Percentiles rank a stretch among this genome's conserved stretches.
phyloP scores from a whole-genome alignment of 2,797 vertebrate genomes.

The Xiphophorus birchmanni region DNA sequence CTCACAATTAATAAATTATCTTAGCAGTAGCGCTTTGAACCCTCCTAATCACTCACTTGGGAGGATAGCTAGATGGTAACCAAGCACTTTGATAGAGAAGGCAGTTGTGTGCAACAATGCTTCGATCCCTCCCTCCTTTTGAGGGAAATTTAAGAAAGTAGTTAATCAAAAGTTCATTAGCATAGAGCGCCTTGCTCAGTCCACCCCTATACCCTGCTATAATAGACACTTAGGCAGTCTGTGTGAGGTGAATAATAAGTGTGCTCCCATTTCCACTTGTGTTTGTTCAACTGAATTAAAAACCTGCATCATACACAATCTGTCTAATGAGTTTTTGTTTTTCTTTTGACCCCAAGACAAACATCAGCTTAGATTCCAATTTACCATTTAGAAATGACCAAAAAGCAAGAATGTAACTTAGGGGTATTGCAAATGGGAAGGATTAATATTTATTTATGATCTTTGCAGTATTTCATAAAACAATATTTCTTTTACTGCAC shows the following conservation, averaged over 20 bases:
- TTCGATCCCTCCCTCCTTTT: conserved; percentile 60
- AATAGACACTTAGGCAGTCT: conserved; percentile 60
- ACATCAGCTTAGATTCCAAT: conserved; percentile 18
- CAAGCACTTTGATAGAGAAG: conserved; percentile 43
- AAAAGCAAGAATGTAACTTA: not conserved
- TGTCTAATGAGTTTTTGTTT: conserved; percentile 50
- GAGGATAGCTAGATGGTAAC: conserved; percentile 41
- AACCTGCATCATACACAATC: conserved; percentile 11
- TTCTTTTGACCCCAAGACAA: conserved; percentile 43
- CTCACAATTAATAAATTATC: conserved; percentile 72
- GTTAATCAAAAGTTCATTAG: conserved; percentile 83
- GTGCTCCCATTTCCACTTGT: conserved; percentile 25
- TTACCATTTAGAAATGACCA: conserved; percentile 8
- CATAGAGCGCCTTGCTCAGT: conserved; percentile 67
- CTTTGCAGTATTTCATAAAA: not conserved
- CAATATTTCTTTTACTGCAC: not conserved
- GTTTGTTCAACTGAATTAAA: conserved; percentile 33
- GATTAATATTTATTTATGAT: not conserved
- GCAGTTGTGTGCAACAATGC: conserved; percentile 39
- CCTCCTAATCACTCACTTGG: conserved; percentile 71
- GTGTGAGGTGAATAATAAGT: conserved; percentile 69
- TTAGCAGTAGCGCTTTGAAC: conserved; percentile 64
- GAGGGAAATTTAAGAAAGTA: conserved; percentile 76
- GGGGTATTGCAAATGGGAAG: not conserved
- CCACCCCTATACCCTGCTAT: conserved; percentile 59